phyloP scores from a whole-genome alignment of 2,888 invertebrate genomes.

The Erebia palarica region DNA sequence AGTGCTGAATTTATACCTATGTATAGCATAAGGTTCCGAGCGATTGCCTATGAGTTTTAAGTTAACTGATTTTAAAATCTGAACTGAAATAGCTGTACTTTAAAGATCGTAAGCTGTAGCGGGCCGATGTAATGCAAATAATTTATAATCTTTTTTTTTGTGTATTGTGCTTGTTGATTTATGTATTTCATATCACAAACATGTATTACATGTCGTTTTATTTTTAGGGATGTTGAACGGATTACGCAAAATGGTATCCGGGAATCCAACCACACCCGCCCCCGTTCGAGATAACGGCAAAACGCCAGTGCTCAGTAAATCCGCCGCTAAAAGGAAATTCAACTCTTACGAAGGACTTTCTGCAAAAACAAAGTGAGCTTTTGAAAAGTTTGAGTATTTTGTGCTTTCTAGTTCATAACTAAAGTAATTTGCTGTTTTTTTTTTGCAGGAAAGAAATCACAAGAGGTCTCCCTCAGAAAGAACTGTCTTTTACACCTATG shows the following conservation, averaged over 20 bases:
- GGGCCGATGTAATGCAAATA: too few species aligned
- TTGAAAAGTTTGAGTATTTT: constrained; percentile 10
- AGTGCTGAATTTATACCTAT: too few species aligned
- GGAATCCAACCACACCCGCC: constrained; percentile 80
- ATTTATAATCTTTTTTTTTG: too few species aligned
- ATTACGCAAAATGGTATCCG: constrained; percentile 89
- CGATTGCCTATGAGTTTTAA: too few species aligned
- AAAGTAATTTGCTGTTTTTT: constrained; percentile 4
- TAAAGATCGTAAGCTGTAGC: too few species aligned
- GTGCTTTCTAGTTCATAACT: background rate
- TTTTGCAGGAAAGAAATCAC: constrained; percentile 83
- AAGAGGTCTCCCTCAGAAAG: constrained; percentile 83
- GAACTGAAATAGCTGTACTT: too few species aligned
- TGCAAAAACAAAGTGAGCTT: constrained; percentile 85
- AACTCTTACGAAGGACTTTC: constrained; percentile 83
- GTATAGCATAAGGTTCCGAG: too few species aligned
- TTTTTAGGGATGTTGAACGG: constrained; percentile 88
- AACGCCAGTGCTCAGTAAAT: constrained; percentile 84
- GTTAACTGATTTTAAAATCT: too few species aligned
- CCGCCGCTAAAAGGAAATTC: constrained; percentile 85
- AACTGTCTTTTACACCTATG: constrained; percentile 82
- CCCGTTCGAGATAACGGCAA: constrained; percentile 67
- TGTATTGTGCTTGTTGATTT: background rate
- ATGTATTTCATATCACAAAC: too few species aligned
- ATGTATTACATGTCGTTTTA: background rate